A percentile compares a stretch with the other conserved stretches of the same genome.
These are phyloP conservation scores for Microchrysa polita DNA, from an alignment of 2,888 invertebrate species.

Conservation along the genomic window DNA sequence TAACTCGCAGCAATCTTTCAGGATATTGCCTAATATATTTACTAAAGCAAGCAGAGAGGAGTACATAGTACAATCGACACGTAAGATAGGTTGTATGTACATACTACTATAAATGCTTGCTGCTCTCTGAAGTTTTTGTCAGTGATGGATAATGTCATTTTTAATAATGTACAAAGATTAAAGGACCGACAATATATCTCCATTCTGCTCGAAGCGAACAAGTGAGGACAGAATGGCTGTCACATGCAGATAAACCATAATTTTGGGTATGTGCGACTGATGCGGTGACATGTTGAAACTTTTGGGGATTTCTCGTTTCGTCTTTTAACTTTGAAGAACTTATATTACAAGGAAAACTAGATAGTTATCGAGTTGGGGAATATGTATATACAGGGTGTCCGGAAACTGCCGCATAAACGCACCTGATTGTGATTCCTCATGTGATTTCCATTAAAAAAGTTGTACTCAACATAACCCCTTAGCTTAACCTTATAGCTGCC, in stretches of 20 bases:
- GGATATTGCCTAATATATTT: slow-evolving; percentile 24
- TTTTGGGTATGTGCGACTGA: neutral
- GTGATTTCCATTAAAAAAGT: no score
- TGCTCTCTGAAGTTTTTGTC: slow-evolving; percentile 27
- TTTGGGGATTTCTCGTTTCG: no score
- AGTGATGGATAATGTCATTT: slow-evolving; percentile 36
- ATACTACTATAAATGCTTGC: no score
- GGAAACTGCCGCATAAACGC: no score
- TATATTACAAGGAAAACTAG: no score
- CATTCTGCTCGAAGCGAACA: neutral
- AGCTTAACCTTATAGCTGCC: no score
- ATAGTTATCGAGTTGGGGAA: no score
- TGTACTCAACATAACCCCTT: no score
- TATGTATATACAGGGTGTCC: no score
- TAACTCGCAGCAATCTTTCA: slow-evolving; percentile 5
- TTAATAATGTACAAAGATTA: slow-evolving; percentile 32
- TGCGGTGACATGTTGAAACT: neutral
- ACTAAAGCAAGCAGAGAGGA: neutral
- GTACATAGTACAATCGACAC: neutral
- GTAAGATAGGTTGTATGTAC: no score
- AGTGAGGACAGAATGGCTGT: slow-evolving; percentile 20
- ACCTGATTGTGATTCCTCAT: no score
- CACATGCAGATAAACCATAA: slow-evolving; percentile 19
- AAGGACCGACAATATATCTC: slow-evolving; percentile 25
- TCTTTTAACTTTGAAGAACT: no score